Base-by-base conservation (phyloP, 1,140 invertebrate species). In the Scaptodrosophila lebanonensis region DNA sequence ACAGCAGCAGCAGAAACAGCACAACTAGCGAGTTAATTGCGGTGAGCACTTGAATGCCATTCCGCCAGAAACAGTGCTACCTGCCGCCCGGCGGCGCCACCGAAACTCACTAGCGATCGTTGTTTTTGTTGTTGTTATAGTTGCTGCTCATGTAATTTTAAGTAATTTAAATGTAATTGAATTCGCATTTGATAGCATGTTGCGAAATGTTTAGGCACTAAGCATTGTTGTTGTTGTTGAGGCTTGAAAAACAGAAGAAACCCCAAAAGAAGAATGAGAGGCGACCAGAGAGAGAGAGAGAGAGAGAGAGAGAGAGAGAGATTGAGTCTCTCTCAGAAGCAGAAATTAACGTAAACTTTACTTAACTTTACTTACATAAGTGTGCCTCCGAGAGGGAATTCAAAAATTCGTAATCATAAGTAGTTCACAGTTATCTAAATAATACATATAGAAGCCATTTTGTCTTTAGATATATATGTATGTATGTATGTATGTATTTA, bases 301-400 rank as follows among this genome's bases (percentile, higher is more conserved):
- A n/a, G n/a, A n/a, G n/a, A n/a, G n/a, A n/a, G n/a, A n/a, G n/a
- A n/a, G n/a, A n/a, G n/a, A n/a, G n/a, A n/a, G n/a, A n/a, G n/a
- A n/a, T n/a, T n/a, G n/a, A n/a, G n/a, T n/a, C n/a, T n/a, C n/a
- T n/a, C n/a, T n/a, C n/a, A n/a, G n/a, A n/a, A n/a, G n/a, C n/a
- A n/a, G n/a, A n/a, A n/a, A n/a, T n/a, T n/a, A n/a, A n/a, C n/a
- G n/a, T 50, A 48, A 66, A 68, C 58, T 30, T 66, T 83, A 83
- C 76, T 83, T 82, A 83, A 83, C 76, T 50, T 16, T 25, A 45
- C 52, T 82, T 82, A 82, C 76, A 83, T 82, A 82, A 82, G 75
- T 51, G 75, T 82, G 75, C 75, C 75, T 82, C 75, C 62, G 65
- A 82, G 75, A 82, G 75, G 75, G 76, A 82, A 77, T 57, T 35